Base-by-base conservation (phyloP, 2,888 invertebrate genomes). In the Sisyra nigra region DNA sequence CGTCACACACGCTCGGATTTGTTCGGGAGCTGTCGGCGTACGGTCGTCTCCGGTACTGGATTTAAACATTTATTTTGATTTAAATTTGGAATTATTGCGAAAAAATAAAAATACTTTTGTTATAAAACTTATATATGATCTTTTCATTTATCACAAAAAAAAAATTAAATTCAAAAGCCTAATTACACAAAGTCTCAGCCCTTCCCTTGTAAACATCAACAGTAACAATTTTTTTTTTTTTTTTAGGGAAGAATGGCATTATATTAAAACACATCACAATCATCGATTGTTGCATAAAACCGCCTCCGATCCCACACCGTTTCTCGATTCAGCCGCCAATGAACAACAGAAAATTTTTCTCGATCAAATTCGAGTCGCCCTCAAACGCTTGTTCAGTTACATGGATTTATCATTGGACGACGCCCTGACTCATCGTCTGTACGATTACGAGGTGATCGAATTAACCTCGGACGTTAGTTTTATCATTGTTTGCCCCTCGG, bases 161-260 rank as follows among this genome's bases (percentile, higher is more conserved):
- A n/a, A n/a, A n/a, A n/a, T n/a, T n/a, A n/a, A n/a, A n/a, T n/a
- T n/a, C n/a, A n/a, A n/a, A n/a, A n/a, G n/a, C n/a, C n/a, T n/a
- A n/a, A n/a, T n/a, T n/a, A n/a, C n/a, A n/a, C n/a, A n/a, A n/a
- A n/a, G n/a, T n/a, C n/a, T n/a, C n/a, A n/a, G n/a, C n/a, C n/a
- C n/a, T n/a, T n/a, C n/a, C n/a, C n/a, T n/a, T n/a, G n/a, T n/a
- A n/a, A n/a, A n/a, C n/a, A n/a, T n/a, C n/a, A n/a, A n/a, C n/a
- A n/a, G n/a, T n/a, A 24, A 5, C 3, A 24, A 2, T 36, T 7
- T 34, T 42, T 37, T 36, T 10, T 45, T 48, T 47, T 18, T 44
- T 70, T 70, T 39, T 67, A 89, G 88, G 18, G 96, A 96, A 58
- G 97, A 97, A 63, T 97, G 96, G 96, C 82, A 87, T 51, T 86